Conservation (phyloP, 35 echinoderm and acorn worm genomes). For the Diadema setosum region DNA sequence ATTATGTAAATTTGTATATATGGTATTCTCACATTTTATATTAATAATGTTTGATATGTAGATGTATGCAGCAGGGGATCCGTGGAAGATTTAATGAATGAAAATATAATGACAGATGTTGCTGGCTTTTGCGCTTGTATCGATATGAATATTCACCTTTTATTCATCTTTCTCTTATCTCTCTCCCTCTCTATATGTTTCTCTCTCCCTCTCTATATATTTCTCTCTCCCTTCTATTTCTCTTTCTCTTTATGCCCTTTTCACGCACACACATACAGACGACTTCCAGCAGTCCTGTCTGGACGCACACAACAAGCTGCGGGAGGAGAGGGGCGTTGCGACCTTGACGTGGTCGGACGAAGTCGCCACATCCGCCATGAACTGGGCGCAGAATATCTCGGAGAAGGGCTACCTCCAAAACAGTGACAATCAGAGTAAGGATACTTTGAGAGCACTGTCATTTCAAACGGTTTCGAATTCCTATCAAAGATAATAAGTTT, state of each 20-base stretch:
- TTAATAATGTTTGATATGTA: too few species aligned
- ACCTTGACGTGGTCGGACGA: conserved; percentile 54
- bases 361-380: conserved; percentile 35
- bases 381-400: conserved; percentile 73
- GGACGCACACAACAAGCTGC: conserved; percentile 72
- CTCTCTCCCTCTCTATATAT: neutral
- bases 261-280: neutral
- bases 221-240: neutral
- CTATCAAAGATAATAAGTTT: too few species aligned
- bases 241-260: neutral
- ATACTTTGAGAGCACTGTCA: too few species aligned
- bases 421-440: conserved; percentile 71
- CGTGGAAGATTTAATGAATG: too few species aligned
- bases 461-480: too few species aligned
- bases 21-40: too few species aligned
- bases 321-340: conserved; percentile 10
- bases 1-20: too few species aligned
- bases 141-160: neutral
- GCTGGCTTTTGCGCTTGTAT: too few species aligned
- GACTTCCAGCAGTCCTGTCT: conserved; percentile 72
- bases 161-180: neutral
- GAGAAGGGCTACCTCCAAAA: conserved; percentile 88
- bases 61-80: too few species aligned
- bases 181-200: neutral
- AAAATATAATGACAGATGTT: too few species aligned